Evolutionary conservation across 2,113 vertebrate genomes (phyloP), one percentile per base, ranked within the genome.

Genomic region (Xerus inauris): DNA sequence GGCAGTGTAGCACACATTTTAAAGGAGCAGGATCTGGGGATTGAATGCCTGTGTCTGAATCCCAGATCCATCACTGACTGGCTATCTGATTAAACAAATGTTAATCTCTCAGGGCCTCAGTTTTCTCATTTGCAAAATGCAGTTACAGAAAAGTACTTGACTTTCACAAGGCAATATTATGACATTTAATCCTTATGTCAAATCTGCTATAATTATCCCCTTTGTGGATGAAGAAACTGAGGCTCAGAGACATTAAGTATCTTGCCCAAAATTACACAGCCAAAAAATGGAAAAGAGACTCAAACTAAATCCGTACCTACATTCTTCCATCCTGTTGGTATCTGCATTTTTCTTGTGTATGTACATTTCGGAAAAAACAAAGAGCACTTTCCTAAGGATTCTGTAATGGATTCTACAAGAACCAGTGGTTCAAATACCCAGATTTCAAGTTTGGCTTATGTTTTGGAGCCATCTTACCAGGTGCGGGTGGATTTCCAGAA

Each of bases 221-320:
- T 47, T 89, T 85, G 89, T 47, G 86, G 75, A 47, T 69, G 49
- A 96, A 57, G 1, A 95, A 77, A 94, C 40, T 20, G 40, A 95
- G 42, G 2, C 40, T 38, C 0, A 85, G 45, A 71, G 14, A 89
- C 40, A 24, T 49, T 4, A 71, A 84, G 40, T 1, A 54, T 47
- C n/a, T 92, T 88, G 20, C 45, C 49, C 84, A 64, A 67, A 59
- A 75, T 87, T 54, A 71, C 84, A 45, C 38, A 88, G 86, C n/a
- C 84, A 54, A 45, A 79, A 47, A 83, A 6, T 73, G 26, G 54
- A 73, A 91, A 67, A 87, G n/a, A 94, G 28, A 69, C 47, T 54
- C 67, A 77, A 54, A 77, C n/a, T 67, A 51, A 73, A 62, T n/a
- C 47, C n/a, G 30, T 13, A 14, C 0, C 35, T 49, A 22, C 26